These are phyloP conservation scores for Orius laevigatus DNA, from an alignment of 1,140 invertebrate species.

Conservation along the genomic window DNA sequence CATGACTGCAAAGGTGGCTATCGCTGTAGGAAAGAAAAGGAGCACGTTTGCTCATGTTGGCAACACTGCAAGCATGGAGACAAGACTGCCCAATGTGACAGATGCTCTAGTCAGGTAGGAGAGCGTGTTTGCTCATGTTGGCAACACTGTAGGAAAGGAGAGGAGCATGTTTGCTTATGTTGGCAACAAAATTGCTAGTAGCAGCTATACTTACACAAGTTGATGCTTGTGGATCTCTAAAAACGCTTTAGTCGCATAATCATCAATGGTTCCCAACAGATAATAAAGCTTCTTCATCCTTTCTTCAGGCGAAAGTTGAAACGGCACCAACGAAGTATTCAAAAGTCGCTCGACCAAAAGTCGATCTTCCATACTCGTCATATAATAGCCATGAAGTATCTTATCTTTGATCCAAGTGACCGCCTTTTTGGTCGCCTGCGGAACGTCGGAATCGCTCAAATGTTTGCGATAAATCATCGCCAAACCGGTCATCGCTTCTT, in stretches of 20 bases:
- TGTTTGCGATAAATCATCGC: constrained; percentile 89
- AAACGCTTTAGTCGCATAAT: constrained; percentile 89
- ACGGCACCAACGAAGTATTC: constrained; percentile 90
- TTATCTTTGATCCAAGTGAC: constrained; percentile 96
- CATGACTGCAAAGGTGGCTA: no score
- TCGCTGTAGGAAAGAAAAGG: no score
- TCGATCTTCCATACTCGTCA: constrained; percentile 57
- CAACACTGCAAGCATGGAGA: no score
- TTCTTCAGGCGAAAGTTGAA: constrained; percentile 66
- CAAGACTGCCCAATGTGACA: no score
- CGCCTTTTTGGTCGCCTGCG: constrained; percentile 70
- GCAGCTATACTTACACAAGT: constrained; percentile 45
- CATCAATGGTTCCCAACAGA: constrained; percentile 80
- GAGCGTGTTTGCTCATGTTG: no score
- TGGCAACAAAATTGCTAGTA: no score
- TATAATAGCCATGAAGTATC: constrained; percentile 85
- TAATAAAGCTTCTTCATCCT: constrained; percentile 91
- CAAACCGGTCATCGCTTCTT: constrained; percentile 83
- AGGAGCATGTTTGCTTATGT: no score
- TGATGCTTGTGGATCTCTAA: constrained; percentile 89
- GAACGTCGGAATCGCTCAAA: constrained; percentile 64
- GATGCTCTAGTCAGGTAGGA: no score
- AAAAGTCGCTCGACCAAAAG: constrained; percentile 85
- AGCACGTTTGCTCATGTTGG: no score
- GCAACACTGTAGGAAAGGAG: no score